Base-by-base conservation (phyloP, 2,797 vertebrate species). In the Podargus strigoides region DNA sequence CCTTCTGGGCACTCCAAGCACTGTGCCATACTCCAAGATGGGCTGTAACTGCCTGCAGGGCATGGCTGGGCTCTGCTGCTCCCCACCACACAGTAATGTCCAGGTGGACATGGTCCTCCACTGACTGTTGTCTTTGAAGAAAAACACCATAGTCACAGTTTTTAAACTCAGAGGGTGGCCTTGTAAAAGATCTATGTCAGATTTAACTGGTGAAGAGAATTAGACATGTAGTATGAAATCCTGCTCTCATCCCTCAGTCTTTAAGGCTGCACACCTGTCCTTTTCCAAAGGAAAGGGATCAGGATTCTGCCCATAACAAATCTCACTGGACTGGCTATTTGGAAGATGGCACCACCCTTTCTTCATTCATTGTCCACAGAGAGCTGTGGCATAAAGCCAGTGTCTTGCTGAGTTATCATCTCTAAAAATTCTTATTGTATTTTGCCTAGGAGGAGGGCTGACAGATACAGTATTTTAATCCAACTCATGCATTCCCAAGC, bases 1-100 rank as follows among this genome's bases (percentile, higher is more conserved):
- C 97, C 97, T 70, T 91, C 90, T 11, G 96, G 97, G 79, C 97
- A 97, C 27, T 92, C 67, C 79, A 96, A 34, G 67, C 97, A 97
- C 19, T 9, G 74, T 2, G 26, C 41, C 37, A 70, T 85, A 4
- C 85, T 58, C 95, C 94, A 90, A 18, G 92, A 89, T 0, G 93
- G 96, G 89, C 84, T 90, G 12, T 96, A 97, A 17, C 63, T 96
- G 39, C 97, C 97, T 6, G 97, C 83, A 47, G 95, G 94, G 60
- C 97, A 98, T 0, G 85, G 85, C 59, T 79, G 93, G 37, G 96
- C 94, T 55, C 77, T 81, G 70, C 85, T 95, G 87, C 96, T 96
- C 27, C 97, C 97, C 53, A 23, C 20, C 34, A 49, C 63, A 16
- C 97, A 98, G 78, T 75, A 95, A 52, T 97, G 93, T 32, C 97